A percentile compares a stretch with the other conserved stretches of the same genome.
Conservation (phyloP, 2,797 vertebrate genomes). For the Labeo calbasu region DNA sequence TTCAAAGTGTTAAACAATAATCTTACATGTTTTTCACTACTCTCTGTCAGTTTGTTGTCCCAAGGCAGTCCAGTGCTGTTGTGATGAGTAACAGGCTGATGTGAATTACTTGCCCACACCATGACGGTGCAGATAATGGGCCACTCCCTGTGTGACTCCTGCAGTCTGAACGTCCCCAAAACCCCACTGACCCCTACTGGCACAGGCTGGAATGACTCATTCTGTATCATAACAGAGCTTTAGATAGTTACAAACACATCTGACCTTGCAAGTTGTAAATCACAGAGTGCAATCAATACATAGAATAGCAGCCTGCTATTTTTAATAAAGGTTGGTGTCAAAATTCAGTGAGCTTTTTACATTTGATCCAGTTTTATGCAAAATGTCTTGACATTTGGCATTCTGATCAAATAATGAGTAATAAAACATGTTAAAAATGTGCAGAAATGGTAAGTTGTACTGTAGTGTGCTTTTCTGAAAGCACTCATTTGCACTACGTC, state of each 20-base stretch:
- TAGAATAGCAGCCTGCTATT: too few species aligned
- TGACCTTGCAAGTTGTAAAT: too few species aligned
- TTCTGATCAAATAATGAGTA: neutral
- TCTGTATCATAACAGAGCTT: constrained; percentile 5
- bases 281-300: too few species aligned
- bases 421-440: neutral
- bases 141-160: constrained; percentile 54
- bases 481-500: neutral
- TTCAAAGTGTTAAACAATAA: neutral
- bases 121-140: constrained; percentile 23
- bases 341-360: too few species aligned
- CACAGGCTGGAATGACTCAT: constrained; percentile 40
- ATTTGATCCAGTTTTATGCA: neutral
- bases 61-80: neutral
- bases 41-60: neutral
- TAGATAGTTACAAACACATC: neutral
- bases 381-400: neutral
- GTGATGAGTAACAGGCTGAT: constrained; percentile 21
- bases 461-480: neutral
- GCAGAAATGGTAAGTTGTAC: neutral
- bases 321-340: too few species aligned
- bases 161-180: constrained; percentile 33
- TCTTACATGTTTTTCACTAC: neutral
- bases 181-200: constrained; percentile 60
- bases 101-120: constrained; percentile 7